Evolutionary conservation across 2,113 vertebrate genomes (phyloP).

Genomic region (Rhabdomys dilectus): DNA sequence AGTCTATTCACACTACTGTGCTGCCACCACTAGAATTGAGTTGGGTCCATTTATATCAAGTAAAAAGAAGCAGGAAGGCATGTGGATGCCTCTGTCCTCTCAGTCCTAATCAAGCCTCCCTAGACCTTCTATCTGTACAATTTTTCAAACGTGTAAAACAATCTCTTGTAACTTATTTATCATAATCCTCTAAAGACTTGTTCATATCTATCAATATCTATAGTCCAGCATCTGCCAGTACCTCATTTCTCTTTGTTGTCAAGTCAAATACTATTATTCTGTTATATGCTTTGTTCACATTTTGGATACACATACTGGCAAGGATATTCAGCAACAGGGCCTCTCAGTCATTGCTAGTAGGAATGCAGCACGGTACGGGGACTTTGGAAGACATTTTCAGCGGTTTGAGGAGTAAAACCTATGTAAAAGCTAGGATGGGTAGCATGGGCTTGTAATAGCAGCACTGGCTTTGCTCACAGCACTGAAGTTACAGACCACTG

Average conservation of each 20-base stretch:
- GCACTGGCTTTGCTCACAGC: background rate
- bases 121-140: background rate
- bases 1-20: background rate
- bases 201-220: background rate
- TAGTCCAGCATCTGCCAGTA: background rate
- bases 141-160: background rate
- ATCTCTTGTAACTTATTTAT: background rate
- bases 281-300: background rate
- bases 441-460: background rate
- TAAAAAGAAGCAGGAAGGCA: background rate
- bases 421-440: background rate
- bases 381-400: background rate
- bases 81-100: background rate
- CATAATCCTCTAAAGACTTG: background rate
- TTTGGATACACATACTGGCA: background rate
- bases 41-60: background rate
- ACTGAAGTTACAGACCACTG: background rate
- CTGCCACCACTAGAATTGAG: background rate
- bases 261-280: background rate
- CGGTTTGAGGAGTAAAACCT: background rate
- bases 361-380: background rate
- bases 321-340: background rate
- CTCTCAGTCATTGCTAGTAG: background rate
- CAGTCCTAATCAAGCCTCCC: background rate
- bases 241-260: background rate